A percentile compares a stretch with the other conserved stretches of the same genome.
Evolutionary conservation across 1,140 invertebrate genomes (phyloP).

Genomic region (Drosophila pectinifera): DNA sequence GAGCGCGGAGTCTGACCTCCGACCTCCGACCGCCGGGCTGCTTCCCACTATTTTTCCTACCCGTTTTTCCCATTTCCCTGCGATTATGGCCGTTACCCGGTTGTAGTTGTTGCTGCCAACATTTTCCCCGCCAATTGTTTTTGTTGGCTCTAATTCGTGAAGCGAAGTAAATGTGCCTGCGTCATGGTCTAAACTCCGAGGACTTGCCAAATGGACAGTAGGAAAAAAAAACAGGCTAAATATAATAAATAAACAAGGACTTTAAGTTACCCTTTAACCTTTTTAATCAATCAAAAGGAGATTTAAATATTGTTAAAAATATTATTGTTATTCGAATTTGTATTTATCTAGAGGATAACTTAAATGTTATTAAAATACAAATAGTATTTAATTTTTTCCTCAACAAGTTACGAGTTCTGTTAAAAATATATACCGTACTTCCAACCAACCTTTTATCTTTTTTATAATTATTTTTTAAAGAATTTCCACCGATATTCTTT

Average conservation of each 20-base stretch:
- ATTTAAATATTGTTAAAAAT: no score
- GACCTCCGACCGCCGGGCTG: constrained; percentile 12
- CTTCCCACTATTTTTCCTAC: neutral
- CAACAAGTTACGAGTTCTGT: neutral
- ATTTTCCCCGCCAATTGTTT: constrained; percentile 48
- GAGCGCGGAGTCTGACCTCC: constrained; percentile 44
- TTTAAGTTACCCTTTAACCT: neutral
- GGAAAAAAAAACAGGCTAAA: constrained; percentile 9
- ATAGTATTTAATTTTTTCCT: no score
- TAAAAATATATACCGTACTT: neutral
- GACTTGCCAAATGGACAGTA: constrained; percentile 20
- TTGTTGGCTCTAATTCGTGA: constrained; percentile 60
- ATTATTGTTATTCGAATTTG: no score
- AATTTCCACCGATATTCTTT: neutral
- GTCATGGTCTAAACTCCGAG: constrained; percentile 53
- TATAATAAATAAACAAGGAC: constrained; percentile 2
- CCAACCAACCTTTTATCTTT: no score
- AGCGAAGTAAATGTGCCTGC: constrained; percentile 58
- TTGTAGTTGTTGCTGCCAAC: constrained; percentile 21
- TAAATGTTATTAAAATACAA: neutral
- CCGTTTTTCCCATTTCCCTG: constrained; percentile 29
- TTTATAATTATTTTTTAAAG: neutral
- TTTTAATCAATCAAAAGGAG: neutral
- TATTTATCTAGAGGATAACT: no score
- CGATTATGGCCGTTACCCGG: constrained; percentile 18